Conservation (phyloP, 2,888 invertebrate genomes). For the Tachina lurida region DNA sequence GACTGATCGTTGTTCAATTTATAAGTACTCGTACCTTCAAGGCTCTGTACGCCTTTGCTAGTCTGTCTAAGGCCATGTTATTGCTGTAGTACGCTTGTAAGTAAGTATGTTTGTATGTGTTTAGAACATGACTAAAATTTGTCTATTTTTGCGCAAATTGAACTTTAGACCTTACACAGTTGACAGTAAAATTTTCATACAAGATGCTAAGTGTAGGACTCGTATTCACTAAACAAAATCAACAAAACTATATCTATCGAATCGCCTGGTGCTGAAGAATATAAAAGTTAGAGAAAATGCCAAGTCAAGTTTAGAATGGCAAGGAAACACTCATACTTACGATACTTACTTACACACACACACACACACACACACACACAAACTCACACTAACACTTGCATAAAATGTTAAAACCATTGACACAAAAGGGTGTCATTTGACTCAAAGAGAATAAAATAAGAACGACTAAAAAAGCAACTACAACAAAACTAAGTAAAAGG, state of each 20-base stretch:
- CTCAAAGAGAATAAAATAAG: constrained; percentile 68
- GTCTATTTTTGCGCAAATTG: constrained; percentile 63
- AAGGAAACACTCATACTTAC: constrained; percentile 25
- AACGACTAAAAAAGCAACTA: constrained; percentile 44
- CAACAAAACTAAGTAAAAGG: constrained; percentile 60
- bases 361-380: neutral
- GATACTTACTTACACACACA: neutral
- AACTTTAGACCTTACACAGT: constrained; percentile 70
- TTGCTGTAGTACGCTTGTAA: constrained; percentile 24
- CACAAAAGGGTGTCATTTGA: constrained; percentile 71
- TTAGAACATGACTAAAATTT: constrained; percentile 72
- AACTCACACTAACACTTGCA: constrained; percentile 2
- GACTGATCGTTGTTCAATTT: neutral
- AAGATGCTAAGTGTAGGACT: constrained; percentile 25
- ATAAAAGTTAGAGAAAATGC: constrained; percentile 55
- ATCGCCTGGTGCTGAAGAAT: constrained; percentile 37
- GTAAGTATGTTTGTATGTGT: constrained; percentile 32
- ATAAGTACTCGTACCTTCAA: constrained; percentile 34
- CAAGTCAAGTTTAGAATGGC: constrained; percentile 65
- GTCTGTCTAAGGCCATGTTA: constrained; percentile 43
- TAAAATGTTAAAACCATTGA: constrained; percentile 60
- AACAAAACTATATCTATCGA: constrained; percentile 60
- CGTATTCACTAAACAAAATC: constrained; percentile 58
- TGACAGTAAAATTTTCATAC: constrained; percentile 67
- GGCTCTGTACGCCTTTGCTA: neutral